Base-by-base conservation (phyloP, 2,113 vertebrate species). In the Pagrus major region DNA sequence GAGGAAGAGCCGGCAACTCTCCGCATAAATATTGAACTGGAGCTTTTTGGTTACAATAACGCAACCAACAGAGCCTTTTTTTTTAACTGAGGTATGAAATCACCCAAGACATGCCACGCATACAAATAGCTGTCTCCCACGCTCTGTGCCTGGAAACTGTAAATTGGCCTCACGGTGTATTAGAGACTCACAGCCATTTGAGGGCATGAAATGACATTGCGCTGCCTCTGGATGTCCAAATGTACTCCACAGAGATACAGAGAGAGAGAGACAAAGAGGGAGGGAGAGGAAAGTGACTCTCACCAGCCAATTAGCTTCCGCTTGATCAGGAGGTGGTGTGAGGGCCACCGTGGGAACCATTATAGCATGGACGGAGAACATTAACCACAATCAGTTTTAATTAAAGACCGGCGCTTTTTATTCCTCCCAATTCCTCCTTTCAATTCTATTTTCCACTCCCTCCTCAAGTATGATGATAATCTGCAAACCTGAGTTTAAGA, bases 361-460 rank as follows among this genome's bases (percentile, higher is more conserved):
- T 84, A 84, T 31, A 39, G 79, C 76, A 27, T n/a, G 60, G 86
- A 90, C 56, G 67, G 72, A 87, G 82, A 82, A 74, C 88, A 89
- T 92, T 91, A 90, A 84, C 68, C 70, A 58, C 79, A 84, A 86
- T 91, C 84, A 88, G 65, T 73, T 87, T 81, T 92, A 90, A 93
- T 91, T 88, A 88, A 86, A 84, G 61, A 78, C 71, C 20, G 72
- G 39, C 7, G 6, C 52, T 61, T 78, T 79, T 79, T 46, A 68
- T 65, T 54, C 64, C 16, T 71, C 74, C 59, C 27, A 35, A 2
- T n/a, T 42, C 68, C 39, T 66, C 71, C 47, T 35, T n/a, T 73
- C 31, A 3, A 49, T 25, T n/a, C 60, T 21, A 1, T 25, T 33
- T 33, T 75, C 71, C 23, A 6, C 29, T 31, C 55, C 15, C 12